A percentile compares a stretch with the other conserved stretches of the same genome.
phyloP scores from a whole-genome alignment of 2,113 vertebrate species.

The Prinia subflava region DNA sequence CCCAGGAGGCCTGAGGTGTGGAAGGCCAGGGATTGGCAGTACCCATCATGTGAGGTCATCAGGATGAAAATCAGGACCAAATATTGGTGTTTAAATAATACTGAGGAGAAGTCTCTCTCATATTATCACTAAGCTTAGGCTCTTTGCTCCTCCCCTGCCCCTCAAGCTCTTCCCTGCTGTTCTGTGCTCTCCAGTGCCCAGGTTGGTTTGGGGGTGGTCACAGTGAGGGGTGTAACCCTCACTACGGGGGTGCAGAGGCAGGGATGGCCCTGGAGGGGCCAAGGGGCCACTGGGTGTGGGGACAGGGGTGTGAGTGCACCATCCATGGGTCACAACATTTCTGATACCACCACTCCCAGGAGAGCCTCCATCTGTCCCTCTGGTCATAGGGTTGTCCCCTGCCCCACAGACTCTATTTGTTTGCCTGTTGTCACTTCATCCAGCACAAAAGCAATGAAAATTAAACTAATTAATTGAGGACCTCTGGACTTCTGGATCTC shows the following conservation, averaged over 20 bases:
- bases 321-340: fast-evolving
- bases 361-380: neutral
- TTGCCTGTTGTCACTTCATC: neutral
- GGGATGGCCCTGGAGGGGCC: neutral
- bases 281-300: fast-evolving
- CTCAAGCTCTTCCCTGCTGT: neutral
- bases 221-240: too few species aligned
- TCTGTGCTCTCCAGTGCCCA: neutral
- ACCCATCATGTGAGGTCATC: fast-evolving
- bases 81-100: neutral
- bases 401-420: fast-evolving
- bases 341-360: neutral
- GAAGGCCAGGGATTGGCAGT: neutral
- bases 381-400: neutral
- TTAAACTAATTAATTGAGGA: neutral
- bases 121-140: fast-evolving
- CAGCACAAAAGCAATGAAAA: neutral
- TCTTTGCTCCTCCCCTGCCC: neutral
- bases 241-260: fast-evolving
- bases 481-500: neutral
- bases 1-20: neutral
- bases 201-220: neutral
- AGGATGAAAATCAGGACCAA: neutral
- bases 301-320: fast-evolving
- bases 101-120: fast-evolving